Base-by-base conservation (phyloP, 2,888 invertebrate species). In the Cetonia aurata region DNA sequence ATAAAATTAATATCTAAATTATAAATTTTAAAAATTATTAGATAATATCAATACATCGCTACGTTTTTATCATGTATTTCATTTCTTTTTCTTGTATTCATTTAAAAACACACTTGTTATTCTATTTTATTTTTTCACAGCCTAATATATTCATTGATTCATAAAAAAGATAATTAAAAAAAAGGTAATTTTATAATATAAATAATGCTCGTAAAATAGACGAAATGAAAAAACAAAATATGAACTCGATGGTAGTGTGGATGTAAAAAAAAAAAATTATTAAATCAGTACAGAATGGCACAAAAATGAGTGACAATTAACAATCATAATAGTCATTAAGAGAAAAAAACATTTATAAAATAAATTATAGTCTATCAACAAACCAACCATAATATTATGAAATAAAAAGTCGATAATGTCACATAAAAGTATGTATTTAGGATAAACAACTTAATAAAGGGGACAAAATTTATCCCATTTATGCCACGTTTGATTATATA, bases 41-140 rank as follows among this genome's bases (percentile, higher is more conserved):
- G 1, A 25, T 70, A 73, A 65, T 73, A 73, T 71, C 71, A 72
- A 74, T 72, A 72, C 69, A 4, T 25, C 25, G 25, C n/a, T 25
- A 25, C 3, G 25, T 25, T 25, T 25, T 25, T 25, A 25, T 25
- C 25, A 25, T 25, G 25, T 25, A 25, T 25, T 60, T 60, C n/a
- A 33, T 60, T 60, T 48, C 46, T 44, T 9, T 46, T 44, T 15
- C 6, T 50, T 13, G 65, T 67, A 69, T 71, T 59, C 59, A 69
- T 67, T 72, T 71, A 74, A 69, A 73, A 74, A 72, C 72, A 71
- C 73, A 72, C 67, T 69, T 71, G 71, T 72, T 74, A 74, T 72
- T 73, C 69, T 60, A 60, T 60, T 60, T 60, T 73, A 73, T 71
- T 73, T 74, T 74, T 74, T 74, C 74, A 74, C 74, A 74, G 74